phyloP scores from a whole-genome alignment of 1,140 invertebrate species.

The Ostrea denselamellosa region DNA sequence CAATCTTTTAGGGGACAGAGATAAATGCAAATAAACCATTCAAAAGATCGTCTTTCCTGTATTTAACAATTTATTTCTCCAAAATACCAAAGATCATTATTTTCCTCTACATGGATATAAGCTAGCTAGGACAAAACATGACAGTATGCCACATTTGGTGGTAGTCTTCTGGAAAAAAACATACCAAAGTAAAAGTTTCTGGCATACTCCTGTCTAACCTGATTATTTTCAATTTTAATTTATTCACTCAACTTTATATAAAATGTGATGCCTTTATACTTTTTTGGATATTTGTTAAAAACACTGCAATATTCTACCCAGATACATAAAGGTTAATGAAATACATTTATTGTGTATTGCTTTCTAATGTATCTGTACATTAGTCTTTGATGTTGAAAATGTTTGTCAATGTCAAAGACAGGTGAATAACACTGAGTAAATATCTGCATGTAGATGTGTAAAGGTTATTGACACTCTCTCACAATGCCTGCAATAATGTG shows the following conservation, averaged over 20 bases:
- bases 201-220: too few species aligned
- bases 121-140: not conserved
- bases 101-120: not conserved
- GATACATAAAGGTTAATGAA: too few species aligned
- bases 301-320: too few species aligned
- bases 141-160: not conserved
- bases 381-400: not conserved
- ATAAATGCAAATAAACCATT: constrained; percentile 31
- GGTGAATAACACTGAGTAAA: not conserved
- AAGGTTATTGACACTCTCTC: not conserved
- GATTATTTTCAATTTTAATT: not conserved
- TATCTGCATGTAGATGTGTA: not conserved
- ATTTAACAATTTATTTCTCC: not conserved
- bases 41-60: not conserved
- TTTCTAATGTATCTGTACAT: not conserved
- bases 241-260: too few species aligned
- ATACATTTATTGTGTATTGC: not conserved
- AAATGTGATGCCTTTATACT: too few species aligned
- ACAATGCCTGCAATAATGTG: not conserved
- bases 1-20: not conserved
- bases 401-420: not conserved
- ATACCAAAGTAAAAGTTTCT: not conserved
- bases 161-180: not conserved
- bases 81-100: not conserved
- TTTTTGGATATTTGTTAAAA: too few species aligned